A percentile compares a stretch with the other conserved stretches of the same genome.
Conservation (phyloP, 1,140 invertebrate species). For the Drosophila ambigua region DNA sequence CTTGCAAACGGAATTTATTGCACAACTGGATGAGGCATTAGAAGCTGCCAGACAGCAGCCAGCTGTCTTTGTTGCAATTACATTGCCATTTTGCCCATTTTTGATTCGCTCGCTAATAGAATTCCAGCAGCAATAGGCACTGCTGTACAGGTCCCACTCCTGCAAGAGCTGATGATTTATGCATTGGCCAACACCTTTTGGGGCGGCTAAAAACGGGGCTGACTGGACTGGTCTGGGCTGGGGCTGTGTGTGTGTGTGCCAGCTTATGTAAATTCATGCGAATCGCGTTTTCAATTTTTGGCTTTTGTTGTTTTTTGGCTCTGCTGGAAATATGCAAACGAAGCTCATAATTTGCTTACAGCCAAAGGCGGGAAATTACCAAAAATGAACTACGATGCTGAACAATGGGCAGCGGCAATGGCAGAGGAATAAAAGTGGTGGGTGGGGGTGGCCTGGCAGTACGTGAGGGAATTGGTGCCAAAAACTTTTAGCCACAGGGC, state of each 20-base stretch:
- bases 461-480: constrained; percentile 5
- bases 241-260: constrained; percentile 16
- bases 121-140: constrained; percentile 25
- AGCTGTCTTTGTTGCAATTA: constrained; percentile 48
- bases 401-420: constrained; percentile 1
- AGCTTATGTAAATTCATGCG: constrained; percentile 61
- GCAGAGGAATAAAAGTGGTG: not conserved
- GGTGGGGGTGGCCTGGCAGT: not conserved
- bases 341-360: constrained; percentile 60
- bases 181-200: constrained; percentile 63
- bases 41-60: not conserved
- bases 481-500: constrained; percentile 36
- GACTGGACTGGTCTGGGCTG: constrained; percentile 10
- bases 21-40: constrained; percentile 2
- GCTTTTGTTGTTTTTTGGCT: constrained; percentile 37
- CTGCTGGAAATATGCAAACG: constrained; percentile 59
- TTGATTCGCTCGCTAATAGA: constrained; percentile 39
- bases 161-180: constrained; percentile 61
- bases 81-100: constrained; percentile 52
- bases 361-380: constrained; percentile 62
- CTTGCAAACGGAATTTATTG: constrained; percentile 64
- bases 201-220: constrained; percentile 24
- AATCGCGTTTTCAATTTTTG: constrained; percentile 69
- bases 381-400: constrained; percentile 59
- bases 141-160: constrained; percentile 16